Evolutionary conservation across 2,797 vertebrate genomes (phyloP).

Genomic region (Xenops minutus): DNA sequence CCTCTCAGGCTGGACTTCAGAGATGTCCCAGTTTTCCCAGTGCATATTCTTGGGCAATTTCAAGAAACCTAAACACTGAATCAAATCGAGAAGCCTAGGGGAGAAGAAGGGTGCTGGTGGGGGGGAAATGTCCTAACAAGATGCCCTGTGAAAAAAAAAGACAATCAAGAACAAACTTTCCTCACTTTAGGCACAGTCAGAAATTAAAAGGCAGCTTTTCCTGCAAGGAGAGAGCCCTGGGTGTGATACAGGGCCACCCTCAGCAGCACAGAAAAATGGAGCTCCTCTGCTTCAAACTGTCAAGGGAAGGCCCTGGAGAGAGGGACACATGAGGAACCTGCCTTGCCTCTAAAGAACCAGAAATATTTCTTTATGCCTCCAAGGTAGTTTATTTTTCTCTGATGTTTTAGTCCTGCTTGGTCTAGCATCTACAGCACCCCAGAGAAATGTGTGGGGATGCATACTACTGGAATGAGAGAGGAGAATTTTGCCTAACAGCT

Average conservation of each 20-base stretch:
- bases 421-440: not conserved
- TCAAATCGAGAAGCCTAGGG: not conserved
- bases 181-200: not conserved
- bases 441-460: not conserved
- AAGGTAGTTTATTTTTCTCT: not conserved
- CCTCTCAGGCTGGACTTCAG: not conserved
- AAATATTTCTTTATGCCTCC: not conserved
- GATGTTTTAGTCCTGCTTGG: not conserved
- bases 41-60: not conserved
- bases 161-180: not conserved
- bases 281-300: not conserved
- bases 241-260: not conserved
- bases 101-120: not conserved
- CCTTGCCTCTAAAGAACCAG: not conserved
- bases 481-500: not conserved
- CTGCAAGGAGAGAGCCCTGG: not conserved
- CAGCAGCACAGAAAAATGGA: not conserved
- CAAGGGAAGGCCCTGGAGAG: not conserved
- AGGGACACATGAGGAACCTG: not conserved
- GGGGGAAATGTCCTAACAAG: not conserved
- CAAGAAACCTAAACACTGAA: not conserved
- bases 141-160: not conserved
- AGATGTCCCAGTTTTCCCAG: not conserved
- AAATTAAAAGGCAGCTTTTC: not conserved
- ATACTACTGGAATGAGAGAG: not conserved